Evolutionary conservation across 2,888 invertebrate species (phyloP).

Genomic region (Lissonota sp.): DNA sequence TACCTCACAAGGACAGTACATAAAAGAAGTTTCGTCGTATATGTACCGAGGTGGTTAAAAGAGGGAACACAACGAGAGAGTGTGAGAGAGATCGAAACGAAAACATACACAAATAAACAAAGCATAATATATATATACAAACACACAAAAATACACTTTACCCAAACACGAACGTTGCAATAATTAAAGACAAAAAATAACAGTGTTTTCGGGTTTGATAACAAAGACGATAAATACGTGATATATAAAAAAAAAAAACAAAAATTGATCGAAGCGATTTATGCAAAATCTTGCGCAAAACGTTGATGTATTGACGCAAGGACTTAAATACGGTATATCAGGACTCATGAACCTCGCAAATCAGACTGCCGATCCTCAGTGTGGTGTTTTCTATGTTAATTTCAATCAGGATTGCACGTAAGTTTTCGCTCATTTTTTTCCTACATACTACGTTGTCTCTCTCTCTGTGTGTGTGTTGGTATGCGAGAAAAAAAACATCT

Average conservation of each 20-base stretch:
- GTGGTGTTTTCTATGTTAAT: conserved; percentile 96
- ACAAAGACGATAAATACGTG: too few species aligned
- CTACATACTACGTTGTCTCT: neutral
- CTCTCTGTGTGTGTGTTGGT: neutral
- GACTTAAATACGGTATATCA: conserved; percentile 85
- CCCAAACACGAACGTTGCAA: too few species aligned
- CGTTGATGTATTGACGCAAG: conserved; percentile 84
- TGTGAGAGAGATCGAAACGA: conserved; percentile 32
- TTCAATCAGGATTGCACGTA: conserved; percentile 99
- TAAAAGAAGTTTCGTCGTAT: conserved; percentile 35
- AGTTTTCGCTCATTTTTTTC: conserved; percentile 84
- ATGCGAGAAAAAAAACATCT: neutral
- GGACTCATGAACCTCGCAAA: conserved; percentile 94
- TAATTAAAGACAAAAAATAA: too few species aligned
- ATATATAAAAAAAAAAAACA: conserved; percentile 1
- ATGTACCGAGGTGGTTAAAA: conserved; percentile 24
- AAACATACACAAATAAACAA: conserved; percentile 1
- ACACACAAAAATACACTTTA: neutral
- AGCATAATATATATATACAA: conserved; percentile 21
- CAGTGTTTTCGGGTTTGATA: conserved; percentile 66
- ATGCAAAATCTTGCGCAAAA: conserved; percentile 84
- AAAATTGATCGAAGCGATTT: conserved; percentile 74
- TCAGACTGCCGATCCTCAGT: conserved; percentile 91
- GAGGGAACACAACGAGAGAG: conserved; percentile 20
- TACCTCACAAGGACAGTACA: conserved; percentile 26